Evolutionary conservation across 2,888 invertebrate species (phyloP).

Genomic region (Ochlodes sylvanus): DNA sequence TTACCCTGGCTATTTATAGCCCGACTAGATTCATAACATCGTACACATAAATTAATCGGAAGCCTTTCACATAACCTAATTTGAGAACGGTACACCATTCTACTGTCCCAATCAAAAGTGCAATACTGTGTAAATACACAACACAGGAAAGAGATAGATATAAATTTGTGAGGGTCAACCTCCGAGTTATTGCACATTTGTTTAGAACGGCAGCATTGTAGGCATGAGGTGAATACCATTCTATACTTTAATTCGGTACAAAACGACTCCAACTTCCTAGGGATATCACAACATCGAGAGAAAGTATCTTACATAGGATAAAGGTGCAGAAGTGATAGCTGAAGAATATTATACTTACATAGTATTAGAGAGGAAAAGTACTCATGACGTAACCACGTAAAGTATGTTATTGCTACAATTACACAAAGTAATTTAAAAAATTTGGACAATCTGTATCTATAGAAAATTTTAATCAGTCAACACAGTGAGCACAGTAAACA

Average conservation of each 20-base stretch:
- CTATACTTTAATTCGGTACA: slow-evolving; percentile 13
- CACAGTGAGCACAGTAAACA: background rate
- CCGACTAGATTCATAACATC: slow-evolving; percentile 43
- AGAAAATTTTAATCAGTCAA: slow-evolving; percentile 18
- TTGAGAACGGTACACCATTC: background rate
- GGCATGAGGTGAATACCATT: too few relatives aligned
- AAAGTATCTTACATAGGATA: background rate
- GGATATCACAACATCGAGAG: slow-evolving; percentile 59
- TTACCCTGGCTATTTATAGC: slow-evolving; percentile 35
- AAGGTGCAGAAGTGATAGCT: background rate
- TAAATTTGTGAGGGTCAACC: too few relatives aligned
- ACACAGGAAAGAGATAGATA: too few relatives aligned
- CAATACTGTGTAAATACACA: too few relatives aligned
- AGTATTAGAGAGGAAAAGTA: background rate
- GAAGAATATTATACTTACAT: background rate
- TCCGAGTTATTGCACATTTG: too few relatives aligned
- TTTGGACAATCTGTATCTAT: slow-evolving; percentile 16
- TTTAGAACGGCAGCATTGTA: too few relatives aligned
- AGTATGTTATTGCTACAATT: background rate
- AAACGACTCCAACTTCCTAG: slow-evolving; percentile 52
- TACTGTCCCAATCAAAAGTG: too few relatives aligned
- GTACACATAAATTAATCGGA: slow-evolving; percentile 49
- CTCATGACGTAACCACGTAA: background rate
- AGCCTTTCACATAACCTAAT: slow-evolving; percentile 5
- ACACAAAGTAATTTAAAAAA: slow-evolving; percentile 11